Percentiles rank a stretch among this genome's conserved stretches.
These are phyloP conservation scores for Eriosoma lanigerum DNA, from an alignment of 1,140 invertebrate genomes.

Conservation along the genomic window DNA sequence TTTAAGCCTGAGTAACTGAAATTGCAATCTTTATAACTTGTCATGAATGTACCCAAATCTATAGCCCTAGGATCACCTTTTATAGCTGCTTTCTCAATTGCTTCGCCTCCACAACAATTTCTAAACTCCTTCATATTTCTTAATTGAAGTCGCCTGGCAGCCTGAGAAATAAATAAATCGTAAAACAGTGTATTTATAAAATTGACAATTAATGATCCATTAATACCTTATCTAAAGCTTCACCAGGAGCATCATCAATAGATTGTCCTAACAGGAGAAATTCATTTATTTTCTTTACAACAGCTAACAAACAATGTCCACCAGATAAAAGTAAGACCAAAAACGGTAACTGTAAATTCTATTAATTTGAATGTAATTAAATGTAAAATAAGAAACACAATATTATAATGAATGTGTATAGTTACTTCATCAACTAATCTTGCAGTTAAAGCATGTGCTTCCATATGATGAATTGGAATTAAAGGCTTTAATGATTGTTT, in stretches of 20 bases:
- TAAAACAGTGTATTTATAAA: not conserved
- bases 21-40: constrained; percentile 70
- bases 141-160: constrained; percentile 81
- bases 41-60: constrained; percentile 67
- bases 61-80: constrained; percentile 69
- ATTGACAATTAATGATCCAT: not conserved
- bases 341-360: constrained; percentile 82
- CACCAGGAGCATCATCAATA: constrained; percentile 83
- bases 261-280: constrained; percentile 79
- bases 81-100: constrained; percentile 79
- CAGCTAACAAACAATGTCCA: constrained; percentile 82
- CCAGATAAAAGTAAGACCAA: constrained; percentile 87
- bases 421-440: constrained; percentile 69
- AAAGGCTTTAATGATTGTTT: constrained; percentile 74
- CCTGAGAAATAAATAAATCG: constrained; percentile 60
- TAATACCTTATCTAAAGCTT: constrained; percentile 56
- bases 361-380: constrained; percentile 2
- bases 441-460: constrained; percentile 92
- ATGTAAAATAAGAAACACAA: constrained; percentile 13
- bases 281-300: constrained; percentile 74
- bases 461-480: constrained; percentile 97
- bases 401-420: not conserved
- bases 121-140: constrained; percentile 75
- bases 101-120: constrained; percentile 75
- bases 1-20: constrained; percentile 84